Evolutionary conservation across 2,888 invertebrate genomes (phyloP).

Genomic region (Drosophila ochracea): DNA sequence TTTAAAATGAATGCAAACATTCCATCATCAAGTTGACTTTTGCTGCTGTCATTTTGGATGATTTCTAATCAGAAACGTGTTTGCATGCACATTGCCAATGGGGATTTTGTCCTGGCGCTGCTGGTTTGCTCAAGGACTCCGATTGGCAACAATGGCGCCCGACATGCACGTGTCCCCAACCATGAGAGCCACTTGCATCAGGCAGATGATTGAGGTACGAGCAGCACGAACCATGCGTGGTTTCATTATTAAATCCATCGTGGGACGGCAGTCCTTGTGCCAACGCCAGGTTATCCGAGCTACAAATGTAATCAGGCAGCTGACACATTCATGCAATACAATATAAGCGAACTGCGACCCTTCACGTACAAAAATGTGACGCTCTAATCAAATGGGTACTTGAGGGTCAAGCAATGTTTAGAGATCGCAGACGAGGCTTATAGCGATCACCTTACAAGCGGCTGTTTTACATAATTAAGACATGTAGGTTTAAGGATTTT

Average conservation of each 20-base stretch:
- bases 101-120: constrained; percentile 14
- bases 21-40: constrained; percentile 16
- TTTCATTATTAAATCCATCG: constrained; percentile 40
- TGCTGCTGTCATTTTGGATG: constrained; percentile 56
- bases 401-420: not conserved
- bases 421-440: not conserved
- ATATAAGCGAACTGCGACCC: not conserved
- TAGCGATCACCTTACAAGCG: not conserved
- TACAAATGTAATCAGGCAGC: constrained; percentile 41
- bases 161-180: constrained; percentile 17
- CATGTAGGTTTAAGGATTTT: not conserved
- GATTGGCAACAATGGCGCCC: constrained; percentile 36
- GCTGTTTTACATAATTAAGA: not conserved
- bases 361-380: not conserved
- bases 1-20: not conserved
- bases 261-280: not conserved
- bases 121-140: constrained; percentile 18
- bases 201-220: constrained; percentile 50
- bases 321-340: constrained; percentile 15
- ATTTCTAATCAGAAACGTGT: constrained; percentile 75
- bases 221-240: constrained; percentile 43
- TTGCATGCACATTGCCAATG: constrained; percentile 63
- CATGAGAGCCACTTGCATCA: constrained; percentile 38
- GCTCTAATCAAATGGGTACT: not conserved
- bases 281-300: constrained; percentile 11